Percentiles rank a stretch among this genome's conserved stretches.
phyloP scores from a whole-genome alignment of 2,113 vertebrate genomes.

The Protobothrops mucrosquamatus region DNA sequence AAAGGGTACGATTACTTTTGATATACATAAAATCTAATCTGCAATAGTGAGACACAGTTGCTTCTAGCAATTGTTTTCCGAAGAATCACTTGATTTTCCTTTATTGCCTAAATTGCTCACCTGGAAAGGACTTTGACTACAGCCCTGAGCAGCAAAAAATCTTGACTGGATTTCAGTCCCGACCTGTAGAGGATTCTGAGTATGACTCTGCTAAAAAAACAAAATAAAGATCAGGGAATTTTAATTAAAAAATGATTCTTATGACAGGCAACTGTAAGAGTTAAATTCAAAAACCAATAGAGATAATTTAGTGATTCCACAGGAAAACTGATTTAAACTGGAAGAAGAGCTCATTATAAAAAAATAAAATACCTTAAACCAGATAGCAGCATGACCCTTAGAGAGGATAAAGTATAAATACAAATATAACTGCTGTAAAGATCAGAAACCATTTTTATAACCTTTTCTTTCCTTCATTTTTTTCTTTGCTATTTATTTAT shows the following conservation, averaged over 20 bases:
- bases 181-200: constrained; percentile 68
- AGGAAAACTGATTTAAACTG: neutral
- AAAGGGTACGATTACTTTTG: neutral
- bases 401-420: neutral
- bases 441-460: neutral
- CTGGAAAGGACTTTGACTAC: constrained; percentile 68
- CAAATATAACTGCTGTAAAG: neutral
- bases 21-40: neutral
- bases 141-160: constrained; percentile 68
- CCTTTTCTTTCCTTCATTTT: neutral
- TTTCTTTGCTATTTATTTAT: neutral
- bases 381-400: neutral
- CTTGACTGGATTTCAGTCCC: constrained; percentile 68
- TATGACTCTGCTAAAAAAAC: constrained; percentile 59
- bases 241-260: neutral
- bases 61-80: neutral
- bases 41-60: neutral
- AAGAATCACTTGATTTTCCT: constrained; percentile 17
- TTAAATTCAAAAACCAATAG: neutral
- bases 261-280: neutral
- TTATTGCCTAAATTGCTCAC: constrained; percentile 46
- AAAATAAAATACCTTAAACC: neutral
- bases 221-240: constrained; percentile 4
- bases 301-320: neutral
- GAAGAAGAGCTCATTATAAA: neutral